Evolutionary conservation across 2,888 invertebrate species (phyloP).

Genomic region (Tubulanus polymorphus): DNA sequence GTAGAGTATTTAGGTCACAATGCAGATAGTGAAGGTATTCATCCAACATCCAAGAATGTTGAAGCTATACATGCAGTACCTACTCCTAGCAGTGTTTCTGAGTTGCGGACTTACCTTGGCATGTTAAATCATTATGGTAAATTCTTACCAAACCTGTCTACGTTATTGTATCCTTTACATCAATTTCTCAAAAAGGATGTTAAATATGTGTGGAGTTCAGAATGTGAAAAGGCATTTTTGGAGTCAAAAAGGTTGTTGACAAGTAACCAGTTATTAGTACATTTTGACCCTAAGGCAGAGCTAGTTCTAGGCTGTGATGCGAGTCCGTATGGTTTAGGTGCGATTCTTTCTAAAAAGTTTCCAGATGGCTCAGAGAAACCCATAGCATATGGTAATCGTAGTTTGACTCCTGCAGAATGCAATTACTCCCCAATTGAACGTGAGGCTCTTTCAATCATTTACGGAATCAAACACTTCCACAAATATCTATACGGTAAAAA

Average conservation of each 20-base stretch:
- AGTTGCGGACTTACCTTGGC: constrained; percentile 4
- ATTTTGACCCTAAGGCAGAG: constrained; percentile 35
- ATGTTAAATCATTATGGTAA: constrained; percentile 8
- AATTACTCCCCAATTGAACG: constrained; percentile 48
- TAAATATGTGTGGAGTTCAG: constrained; percentile 17
- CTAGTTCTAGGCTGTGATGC: constrained; percentile 50
- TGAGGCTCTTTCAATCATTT: constrained; percentile 49
- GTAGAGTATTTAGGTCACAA: constrained; percentile 6
- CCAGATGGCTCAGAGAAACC: constrained; percentile 31
- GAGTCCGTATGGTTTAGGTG: constrained; percentile 38
- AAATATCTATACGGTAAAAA: constrained; percentile 48
- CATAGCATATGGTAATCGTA: constrained; percentile 50
- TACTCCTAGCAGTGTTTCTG: neutral
- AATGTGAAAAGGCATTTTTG: constrained; percentile 22
- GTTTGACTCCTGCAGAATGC: constrained; percentile 48
- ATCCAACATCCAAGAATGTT: constrained; percentile 10
- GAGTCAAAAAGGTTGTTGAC: constrained; percentile 26
- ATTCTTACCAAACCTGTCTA: constrained; percentile 9
- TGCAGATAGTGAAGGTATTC: constrained; percentile 3
- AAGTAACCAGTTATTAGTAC: constrained; percentile 27
- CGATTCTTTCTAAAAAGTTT: constrained; percentile 29
- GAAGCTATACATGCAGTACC: constrained; percentile 7
- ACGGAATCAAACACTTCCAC: constrained; percentile 49
- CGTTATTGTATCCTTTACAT: constrained; percentile 10
- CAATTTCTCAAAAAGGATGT: constrained; percentile 7